These are phyloP conservation scores for Ruditapes philippinarum DNA, from an alignment of 1,140 invertebrate genomes.

Conservation along the genomic window DNA sequence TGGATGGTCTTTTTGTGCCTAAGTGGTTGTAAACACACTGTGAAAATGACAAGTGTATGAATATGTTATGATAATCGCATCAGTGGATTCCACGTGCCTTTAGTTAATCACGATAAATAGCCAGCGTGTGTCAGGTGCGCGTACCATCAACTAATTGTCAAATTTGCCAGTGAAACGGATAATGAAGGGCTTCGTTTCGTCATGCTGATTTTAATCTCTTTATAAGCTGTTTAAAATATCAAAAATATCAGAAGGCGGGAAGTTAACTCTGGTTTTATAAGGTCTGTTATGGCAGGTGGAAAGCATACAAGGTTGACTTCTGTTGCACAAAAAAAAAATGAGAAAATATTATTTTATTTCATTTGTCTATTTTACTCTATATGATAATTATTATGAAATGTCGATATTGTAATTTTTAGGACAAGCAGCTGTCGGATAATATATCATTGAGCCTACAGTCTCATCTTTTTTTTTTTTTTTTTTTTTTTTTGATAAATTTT, in stretches of 20 bases:
- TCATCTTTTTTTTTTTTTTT: too few species aligned
- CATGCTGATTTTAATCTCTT: conserved; percentile 12
- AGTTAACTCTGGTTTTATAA: neutral
- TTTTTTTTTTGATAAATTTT: too few species aligned
- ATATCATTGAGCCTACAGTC: too few species aligned
- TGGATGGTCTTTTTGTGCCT: neutral
- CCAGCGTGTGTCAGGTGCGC: conserved; percentile 2
- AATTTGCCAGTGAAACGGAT: neutral
- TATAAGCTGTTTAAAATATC: neutral
- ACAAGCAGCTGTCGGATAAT: neutral
- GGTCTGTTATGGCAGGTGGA: neutral
- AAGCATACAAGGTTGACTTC: too few species aligned
- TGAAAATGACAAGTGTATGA: conserved; percentile 39
- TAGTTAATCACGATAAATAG: neutral
- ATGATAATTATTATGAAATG: too few species aligned
- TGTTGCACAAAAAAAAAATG: too few species aligned
- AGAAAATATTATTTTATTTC: too few species aligned
- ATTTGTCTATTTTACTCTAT: too few species aligned
- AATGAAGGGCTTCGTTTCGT: conserved; percentile 8
- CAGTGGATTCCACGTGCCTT: conserved; percentile 14
- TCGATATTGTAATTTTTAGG: too few species aligned
- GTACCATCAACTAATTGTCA: neutral
- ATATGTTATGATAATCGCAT: conserved; percentile 14
- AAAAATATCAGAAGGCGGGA: neutral
- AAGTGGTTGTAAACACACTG: conserved; percentile 18